Conservation (phyloP, 2,888 invertebrate genomes). For the Drosophila mercatorum region DNA sequence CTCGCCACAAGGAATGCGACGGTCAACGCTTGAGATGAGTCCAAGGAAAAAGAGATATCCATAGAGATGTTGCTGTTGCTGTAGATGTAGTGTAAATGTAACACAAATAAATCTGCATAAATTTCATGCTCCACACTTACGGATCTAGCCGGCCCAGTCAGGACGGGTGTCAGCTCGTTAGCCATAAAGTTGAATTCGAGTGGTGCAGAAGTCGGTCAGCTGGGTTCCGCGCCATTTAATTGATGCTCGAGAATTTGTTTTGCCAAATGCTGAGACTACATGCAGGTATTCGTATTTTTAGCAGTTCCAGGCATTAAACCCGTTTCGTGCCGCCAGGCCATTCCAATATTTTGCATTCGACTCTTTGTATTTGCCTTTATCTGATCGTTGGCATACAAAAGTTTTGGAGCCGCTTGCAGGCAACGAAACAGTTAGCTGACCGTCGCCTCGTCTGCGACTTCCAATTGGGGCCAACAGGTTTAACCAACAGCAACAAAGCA, state of each 20-base stretch:
- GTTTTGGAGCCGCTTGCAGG: constrained; percentile 56
- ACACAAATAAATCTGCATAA: constrained; percentile 76
- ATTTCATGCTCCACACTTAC: constrained; percentile 46
- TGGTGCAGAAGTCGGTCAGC: constrained; percentile 46
- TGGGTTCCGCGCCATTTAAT: constrained; percentile 45
- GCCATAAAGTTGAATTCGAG: constrained; percentile 31
- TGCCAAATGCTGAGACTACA: constrained; percentile 2
- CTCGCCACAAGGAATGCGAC: constrained; percentile 66
- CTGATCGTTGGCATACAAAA: constrained; percentile 59
- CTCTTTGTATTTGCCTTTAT: constrained; percentile 51
- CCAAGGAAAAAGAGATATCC: constrained; percentile 55
- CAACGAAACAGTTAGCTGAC: constrained; percentile 73
- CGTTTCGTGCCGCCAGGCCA: constrained; percentile 52
- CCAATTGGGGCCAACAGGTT: constrained; percentile 73
- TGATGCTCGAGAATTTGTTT: constrained; percentile 37
- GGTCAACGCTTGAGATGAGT: constrained; percentile 37
- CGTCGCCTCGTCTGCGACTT: constrained; percentile 36
- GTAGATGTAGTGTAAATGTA: constrained; percentile 53
- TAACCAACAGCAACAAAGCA: constrained; percentile 28
- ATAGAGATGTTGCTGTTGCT: constrained; percentile 24
- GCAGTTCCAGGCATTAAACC: constrained; percentile 47
- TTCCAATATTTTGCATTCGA: constrained; percentile 68
- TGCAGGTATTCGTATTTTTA: constrained; percentile 41
- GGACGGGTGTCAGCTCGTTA: constrained; percentile 52
- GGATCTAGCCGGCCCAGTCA: constrained; percentile 29